phyloP scores from a whole-genome alignment of 23 tunicate species.

The Ascidia mentula region DNA sequence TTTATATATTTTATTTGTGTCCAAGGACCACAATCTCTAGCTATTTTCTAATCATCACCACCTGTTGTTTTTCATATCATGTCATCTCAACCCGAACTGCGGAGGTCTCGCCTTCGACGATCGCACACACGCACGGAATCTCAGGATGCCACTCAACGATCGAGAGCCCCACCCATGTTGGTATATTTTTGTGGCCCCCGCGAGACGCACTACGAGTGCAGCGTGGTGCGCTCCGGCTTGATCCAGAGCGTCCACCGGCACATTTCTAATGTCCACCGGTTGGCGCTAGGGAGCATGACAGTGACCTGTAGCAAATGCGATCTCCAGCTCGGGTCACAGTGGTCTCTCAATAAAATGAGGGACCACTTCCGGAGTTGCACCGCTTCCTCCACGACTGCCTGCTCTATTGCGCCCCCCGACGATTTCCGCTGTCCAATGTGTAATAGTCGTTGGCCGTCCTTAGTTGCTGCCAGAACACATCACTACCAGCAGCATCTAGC shows the following conservation, averaged over 20 bases:
- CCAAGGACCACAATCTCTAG: too few relatives aligned
- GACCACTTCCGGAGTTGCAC: not conserved
- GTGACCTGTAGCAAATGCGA: not conserved
- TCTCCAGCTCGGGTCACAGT: not conserved
- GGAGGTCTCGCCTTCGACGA: slow-evolving; percentile 3
- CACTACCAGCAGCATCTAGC: not conserved
- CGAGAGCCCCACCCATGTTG: not conserved
- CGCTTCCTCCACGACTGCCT: not conserved
- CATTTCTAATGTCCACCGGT: not conserved
- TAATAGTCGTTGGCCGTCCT: not conserved
- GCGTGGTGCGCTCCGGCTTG: not conserved
- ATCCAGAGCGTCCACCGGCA: not conserved
- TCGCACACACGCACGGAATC: slow-evolving; percentile 5
- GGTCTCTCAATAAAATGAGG: not conserved
- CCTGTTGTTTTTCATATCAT: too few relatives aligned
- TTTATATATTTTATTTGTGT: too few relatives aligned
- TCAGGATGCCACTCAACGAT: not conserved
- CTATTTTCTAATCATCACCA: too few relatives aligned
- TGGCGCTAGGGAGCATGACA: not conserved
- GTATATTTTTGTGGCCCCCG: not conserved
- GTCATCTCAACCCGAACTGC: not conserved
- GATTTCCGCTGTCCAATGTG: not conserved
- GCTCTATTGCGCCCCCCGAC: not conserved
- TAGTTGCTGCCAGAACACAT: not conserved
- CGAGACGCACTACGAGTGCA: not conserved